Conservation (phyloP, 2,113 vertebrate genomes). For the Serilophus lunatus region DNA sequence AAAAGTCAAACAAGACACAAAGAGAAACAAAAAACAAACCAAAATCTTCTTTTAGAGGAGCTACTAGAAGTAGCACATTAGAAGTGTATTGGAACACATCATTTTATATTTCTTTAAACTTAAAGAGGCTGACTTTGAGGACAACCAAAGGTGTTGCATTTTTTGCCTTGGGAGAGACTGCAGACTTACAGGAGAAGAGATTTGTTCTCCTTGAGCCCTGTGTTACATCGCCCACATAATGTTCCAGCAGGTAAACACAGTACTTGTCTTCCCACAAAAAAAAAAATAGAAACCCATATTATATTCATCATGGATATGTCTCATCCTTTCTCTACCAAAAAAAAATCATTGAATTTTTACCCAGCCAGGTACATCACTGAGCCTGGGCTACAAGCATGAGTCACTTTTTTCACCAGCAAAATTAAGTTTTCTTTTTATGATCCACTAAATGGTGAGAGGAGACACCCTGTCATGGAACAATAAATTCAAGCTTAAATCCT, state of each 20-base stretch:
- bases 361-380: neutral
- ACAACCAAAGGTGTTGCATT: neutral
- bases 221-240: neutral
- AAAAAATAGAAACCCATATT: neutral
- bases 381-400: neutral
- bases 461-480: constrained; percentile 3
- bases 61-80: neutral
- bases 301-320: neutral
- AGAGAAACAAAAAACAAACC: neutral
- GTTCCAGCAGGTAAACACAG: neutral
- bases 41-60: neutral
- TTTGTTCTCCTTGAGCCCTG: neutral
- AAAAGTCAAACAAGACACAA: neutral
- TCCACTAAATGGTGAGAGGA: neutral
- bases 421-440: constrained; percentile 13
- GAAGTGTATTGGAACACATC: neutral
- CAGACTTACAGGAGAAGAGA: neutral
- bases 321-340: neutral
- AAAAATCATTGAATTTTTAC: neutral
- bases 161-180: neutral
- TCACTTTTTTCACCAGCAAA: constrained; percentile 4
- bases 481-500: constrained; percentile 26
- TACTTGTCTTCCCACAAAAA: neutral
- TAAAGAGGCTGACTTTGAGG: neutral
- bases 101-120: neutral